Base-by-base conservation (phyloP, 1,140 invertebrate species). In the Subanguina moxae region DNA sequence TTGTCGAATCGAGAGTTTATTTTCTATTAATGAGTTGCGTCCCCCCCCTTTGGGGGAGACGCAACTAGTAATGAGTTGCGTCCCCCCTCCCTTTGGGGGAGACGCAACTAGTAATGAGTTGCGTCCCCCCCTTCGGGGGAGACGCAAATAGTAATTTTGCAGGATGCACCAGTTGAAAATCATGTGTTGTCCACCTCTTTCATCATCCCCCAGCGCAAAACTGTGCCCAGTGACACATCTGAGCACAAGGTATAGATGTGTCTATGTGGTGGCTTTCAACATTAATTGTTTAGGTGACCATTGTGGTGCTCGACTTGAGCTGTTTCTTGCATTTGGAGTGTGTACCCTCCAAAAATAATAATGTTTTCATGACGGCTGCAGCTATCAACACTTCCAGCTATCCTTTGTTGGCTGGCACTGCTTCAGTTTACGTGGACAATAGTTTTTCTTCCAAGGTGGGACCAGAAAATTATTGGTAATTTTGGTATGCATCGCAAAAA, bases 361-460 rank as follows among this genome's bases (percentile, higher is more conserved):
- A 82, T 62, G 84, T 84, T 43, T 85, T 78, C 76, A 73, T 85
- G 46, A 78, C 79, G 32, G 84, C 84, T 25, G 76, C 79, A 48
- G 80, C 83, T 9, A 72, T 72, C 62, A 85, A 85, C 69, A 74
- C 64, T n/a, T 83, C 82, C 8, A 67, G 70, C 25, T 84, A 78
- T 68, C 48, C 48, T 21, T 70, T 85, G 13, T 69, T 85, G 21
- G 38, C 77, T 46, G 84, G 85, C 64, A 68, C 74, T 23, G 82
- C 84, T 9, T 83, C 77, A 64, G 82, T 85, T 46, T 85, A 84
- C 70, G 70, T 86, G 23, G 82, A 85, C 68, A 84, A 84, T 70
- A 83, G 73, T 61, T 85, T 85, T 73, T 81, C 85, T n/a, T 78
- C 82, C 27, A 84, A 84, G 76, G 83, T 82, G 17, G 48, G 23